phyloP scores from a whole-genome alignment of 2,113 vertebrate species.

The Strix aluco region DNA sequence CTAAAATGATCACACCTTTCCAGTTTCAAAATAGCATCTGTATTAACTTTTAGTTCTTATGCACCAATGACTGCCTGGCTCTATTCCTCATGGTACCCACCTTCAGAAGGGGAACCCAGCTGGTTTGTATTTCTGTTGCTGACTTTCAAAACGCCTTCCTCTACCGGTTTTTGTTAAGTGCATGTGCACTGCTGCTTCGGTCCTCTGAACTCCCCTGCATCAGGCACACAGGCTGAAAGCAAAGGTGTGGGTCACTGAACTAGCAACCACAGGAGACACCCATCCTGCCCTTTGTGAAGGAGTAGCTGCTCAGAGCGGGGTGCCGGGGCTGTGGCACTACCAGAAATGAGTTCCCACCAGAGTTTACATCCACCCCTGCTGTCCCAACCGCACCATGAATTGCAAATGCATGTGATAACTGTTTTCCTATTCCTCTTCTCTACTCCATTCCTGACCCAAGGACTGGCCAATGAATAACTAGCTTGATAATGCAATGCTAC shows the following conservation, averaged over 20 bases:
- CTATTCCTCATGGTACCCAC: neutral
- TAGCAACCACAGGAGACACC: neutral
- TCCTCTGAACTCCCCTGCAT: neutral
- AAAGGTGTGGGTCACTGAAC: neutral
- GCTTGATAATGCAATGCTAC: neutral
- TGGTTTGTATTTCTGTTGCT: neutral
- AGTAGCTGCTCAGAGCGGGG: neutral
- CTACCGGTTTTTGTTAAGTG: neutral
- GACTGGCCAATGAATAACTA: rapidly evolving
- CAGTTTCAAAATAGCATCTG: neutral
- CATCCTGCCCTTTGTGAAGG: too few relatives aligned
- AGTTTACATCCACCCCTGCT: neutral
- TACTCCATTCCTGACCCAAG: neutral
- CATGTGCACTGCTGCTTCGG: neutral
- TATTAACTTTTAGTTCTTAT: neutral
- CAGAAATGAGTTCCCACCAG: neutral
- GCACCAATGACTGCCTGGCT: neutral
- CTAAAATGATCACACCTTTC: neutral
- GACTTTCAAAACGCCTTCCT: neutral
- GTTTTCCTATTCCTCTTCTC: neutral
- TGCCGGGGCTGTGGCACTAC: rapidly evolving
- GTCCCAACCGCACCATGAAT: neutral
- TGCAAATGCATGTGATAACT: neutral
- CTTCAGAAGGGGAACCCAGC: neutral
- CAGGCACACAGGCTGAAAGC: neutral